Evolutionary conservation across 2,113 vertebrate genomes (phyloP).

Genomic region (Salvelinus namaycush): DNA sequence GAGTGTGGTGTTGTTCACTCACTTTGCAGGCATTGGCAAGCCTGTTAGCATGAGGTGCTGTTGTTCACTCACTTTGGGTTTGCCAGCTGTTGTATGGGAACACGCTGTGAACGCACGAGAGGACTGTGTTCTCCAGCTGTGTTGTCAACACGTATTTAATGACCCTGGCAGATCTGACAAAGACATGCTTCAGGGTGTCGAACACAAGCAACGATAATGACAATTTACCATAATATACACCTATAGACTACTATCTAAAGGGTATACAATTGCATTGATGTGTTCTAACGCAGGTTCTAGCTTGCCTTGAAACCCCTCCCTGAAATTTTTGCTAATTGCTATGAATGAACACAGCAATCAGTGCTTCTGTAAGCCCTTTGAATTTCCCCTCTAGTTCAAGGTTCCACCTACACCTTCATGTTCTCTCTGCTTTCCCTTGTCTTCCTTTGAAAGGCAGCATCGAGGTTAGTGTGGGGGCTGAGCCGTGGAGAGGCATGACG

Average conservation of each 20-base stretch:
- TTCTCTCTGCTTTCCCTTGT: slow-evolving; percentile 43
- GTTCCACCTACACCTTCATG: slow-evolving; percentile 52
- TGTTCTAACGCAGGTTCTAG: background rate
- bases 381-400: slow-evolving; percentile 33
- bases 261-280: background rate
- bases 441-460: slow-evolving; percentile 56
- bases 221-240: background rate
- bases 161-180: slow-evolving; percentile 22
- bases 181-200: slow-evolving; percentile 9
- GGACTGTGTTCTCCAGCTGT: slow-evolving; percentile 34
- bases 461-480: slow-evolving; percentile 62
- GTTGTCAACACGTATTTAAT: slow-evolving; percentile 48
- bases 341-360: background rate
- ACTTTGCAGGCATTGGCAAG: background rate
- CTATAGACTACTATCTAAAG: background rate
- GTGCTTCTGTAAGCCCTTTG: slow-evolving; percentile 36
- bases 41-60: background rate
- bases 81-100: slow-evolving; percentile 20
- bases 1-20: background rate
- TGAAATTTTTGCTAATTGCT: background rate
- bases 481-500: slow-evolving; percentile 48
- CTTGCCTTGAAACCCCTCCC: background rate
- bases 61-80: slow-evolving; percentile 17
- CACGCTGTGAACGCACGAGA: slow-evolving; percentile 36
- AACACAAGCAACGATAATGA: background rate